A percentile compares a stretch with the other conserved stretches of the same genome.
Evolutionary conservation across 1,140 invertebrate species (phyloP).

Genomic region (Dryas iulia): DNA sequence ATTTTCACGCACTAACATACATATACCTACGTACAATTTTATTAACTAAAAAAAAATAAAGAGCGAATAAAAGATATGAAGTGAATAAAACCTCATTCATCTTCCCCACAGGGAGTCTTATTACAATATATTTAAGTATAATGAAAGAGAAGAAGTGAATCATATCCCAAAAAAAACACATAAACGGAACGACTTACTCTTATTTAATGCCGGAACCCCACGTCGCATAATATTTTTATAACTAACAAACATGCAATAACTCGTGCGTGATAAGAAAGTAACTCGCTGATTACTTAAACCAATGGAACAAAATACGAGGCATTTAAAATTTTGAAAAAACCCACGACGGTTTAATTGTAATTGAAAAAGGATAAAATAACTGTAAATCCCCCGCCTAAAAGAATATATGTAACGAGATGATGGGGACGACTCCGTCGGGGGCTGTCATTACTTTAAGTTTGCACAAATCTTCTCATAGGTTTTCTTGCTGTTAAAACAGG

Average conservation of each 20-base stretch:
- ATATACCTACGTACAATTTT: neutral
- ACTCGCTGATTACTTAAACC: neutral
- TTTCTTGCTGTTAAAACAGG: no score
- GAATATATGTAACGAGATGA: no score
- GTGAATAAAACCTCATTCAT: neutral
- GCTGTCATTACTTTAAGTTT: no score
- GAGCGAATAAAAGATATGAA: neutral
- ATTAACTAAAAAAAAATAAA: neutral
- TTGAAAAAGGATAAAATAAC: no score
- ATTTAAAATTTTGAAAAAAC: no score
- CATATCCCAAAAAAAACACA: conserved; percentile 28
- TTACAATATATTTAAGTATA: conserved; percentile 1
- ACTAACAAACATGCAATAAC: conserved; percentile 44
- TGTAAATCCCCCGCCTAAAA: no score
- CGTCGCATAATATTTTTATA: conserved; percentile 44
- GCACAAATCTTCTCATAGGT: no score
- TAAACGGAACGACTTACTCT: conserved; percentile 30
- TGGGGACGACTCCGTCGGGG: no score
- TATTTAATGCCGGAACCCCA: conserved; percentile 30
- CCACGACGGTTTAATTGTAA: no score
- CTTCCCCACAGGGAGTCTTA: conserved; percentile 15
- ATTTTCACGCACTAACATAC: neutral
- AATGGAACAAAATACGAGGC: neutral
- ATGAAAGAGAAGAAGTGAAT: conserved; percentile 14
- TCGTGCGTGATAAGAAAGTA: conserved; percentile 25